Conservation (phyloP, 1,140 invertebrate species). For the Eriosoma lanigerum region DNA sequence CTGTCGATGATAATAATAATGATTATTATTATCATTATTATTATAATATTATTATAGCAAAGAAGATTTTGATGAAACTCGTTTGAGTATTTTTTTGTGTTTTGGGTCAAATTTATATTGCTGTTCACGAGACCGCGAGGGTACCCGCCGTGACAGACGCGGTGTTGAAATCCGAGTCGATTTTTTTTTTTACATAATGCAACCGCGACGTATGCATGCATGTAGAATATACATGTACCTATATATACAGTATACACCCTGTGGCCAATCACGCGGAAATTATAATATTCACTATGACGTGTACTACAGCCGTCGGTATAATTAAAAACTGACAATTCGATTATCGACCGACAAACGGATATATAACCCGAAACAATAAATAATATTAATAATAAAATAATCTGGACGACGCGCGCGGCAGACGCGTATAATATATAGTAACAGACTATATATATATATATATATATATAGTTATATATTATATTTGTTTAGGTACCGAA, state of each 20-base stretch:
- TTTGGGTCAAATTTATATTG: background rate
- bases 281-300: too few species aligned
- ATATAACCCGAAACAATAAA: background rate
- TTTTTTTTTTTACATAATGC: background rate
- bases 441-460: too few species aligned
- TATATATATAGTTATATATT: too few species aligned
- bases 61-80: background rate
- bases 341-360: background rate
- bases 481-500: too few species aligned
- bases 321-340: background rate
- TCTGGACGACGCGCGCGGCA: background rate
- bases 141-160: background rate
- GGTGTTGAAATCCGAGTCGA: constrained; percentile 26
- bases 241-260: background rate
- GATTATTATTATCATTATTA: too few species aligned
- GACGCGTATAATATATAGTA: too few species aligned
- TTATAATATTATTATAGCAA: background rate
- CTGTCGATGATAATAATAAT: background rate
- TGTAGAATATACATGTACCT: background rate
- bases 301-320: background rate
- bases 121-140: too few species aligned
- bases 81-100: background rate
- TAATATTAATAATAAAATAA: too few species aligned
- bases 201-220: too few species aligned
- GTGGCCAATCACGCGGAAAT: constrained; percentile 22